Conservation (phyloP, 2,113 vertebrate genomes). For the Lanius collurio region DNA sequence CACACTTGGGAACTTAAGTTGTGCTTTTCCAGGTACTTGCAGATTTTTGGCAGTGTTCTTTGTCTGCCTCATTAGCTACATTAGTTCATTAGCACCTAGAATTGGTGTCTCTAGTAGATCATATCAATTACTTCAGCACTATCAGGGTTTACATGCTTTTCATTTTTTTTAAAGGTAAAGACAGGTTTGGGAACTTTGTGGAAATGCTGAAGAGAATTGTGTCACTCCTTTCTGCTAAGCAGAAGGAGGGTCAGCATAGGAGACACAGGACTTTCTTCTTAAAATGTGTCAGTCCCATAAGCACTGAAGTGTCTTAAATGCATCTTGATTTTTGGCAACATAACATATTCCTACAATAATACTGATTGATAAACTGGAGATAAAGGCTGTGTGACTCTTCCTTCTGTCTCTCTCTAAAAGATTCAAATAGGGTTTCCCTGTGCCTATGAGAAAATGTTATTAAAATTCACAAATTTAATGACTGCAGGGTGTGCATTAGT, state of each 20-base stretch:
- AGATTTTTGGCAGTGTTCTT: neutral
- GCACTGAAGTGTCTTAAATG: neutral
- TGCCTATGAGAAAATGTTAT: neutral
- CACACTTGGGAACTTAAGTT: neutral
- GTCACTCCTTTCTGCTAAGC: neutral
- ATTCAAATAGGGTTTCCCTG: neutral
- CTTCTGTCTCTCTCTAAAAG: neutral
- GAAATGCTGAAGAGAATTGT: neutral
- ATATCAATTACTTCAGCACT: neutral
- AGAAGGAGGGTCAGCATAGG: neutral
- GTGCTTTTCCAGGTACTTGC: neutral
- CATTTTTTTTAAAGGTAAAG: neutral
- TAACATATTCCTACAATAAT: neutral
- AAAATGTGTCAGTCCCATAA: rapidly evolving
- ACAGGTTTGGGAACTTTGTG: neutral
- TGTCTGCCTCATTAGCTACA: neutral
- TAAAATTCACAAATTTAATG: neutral
- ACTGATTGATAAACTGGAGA: neutral
- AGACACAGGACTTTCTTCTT: neutral
- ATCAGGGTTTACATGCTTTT: neutral
- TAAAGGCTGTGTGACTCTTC: neutral
- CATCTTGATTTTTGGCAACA: neutral
- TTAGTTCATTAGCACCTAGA: neutral
- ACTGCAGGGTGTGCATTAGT: neutral
- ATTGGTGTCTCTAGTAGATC: neutral